A percentile compares a stretch with the other conserved stretches of the same genome.
Conservation (phyloP, 1,140 invertebrate genomes). For the Panagrolaimus sp. region DNA sequence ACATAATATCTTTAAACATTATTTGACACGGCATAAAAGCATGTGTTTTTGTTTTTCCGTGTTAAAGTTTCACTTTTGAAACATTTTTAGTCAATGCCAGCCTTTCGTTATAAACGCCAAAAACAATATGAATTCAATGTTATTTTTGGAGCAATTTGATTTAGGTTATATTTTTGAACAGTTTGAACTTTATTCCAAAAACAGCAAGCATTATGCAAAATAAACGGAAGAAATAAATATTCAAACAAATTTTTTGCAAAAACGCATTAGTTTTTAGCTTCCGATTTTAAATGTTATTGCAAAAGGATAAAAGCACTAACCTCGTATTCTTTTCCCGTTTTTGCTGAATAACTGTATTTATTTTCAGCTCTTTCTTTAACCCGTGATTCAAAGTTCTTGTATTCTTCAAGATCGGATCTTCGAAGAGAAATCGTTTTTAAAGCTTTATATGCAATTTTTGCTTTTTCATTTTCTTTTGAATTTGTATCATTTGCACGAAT, state of each 20-base stretch:
- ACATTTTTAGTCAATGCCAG: too few relatives aligned
- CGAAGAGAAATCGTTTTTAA: conserved; percentile 80
- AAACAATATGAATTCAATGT: too few relatives aligned
- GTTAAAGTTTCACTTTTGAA: too few relatives aligned
- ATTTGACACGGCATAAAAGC: too few relatives aligned
- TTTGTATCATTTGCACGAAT: conserved; percentile 71
- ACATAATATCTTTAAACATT: too few relatives aligned
- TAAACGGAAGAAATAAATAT: background rate
- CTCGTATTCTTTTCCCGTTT: conserved; percentile 63
- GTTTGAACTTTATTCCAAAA: too few relatives aligned
- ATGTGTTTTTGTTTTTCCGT: too few relatives aligned
- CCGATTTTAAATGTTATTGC: background rate
- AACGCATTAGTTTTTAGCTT: background rate
- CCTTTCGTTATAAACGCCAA: too few relatives aligned
- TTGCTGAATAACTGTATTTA: conserved; percentile 71
- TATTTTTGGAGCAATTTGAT: too few relatives aligned
- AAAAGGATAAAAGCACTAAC: conserved; percentile 61
- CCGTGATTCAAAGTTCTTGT: conserved; percentile 68
- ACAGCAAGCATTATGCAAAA: background rate
- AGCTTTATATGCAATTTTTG: conserved; percentile 79
- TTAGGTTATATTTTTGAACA: too few relatives aligned
- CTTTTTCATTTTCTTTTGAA: conserved; percentile 69
- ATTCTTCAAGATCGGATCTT: conserved; percentile 72
- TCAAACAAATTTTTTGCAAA: too few relatives aligned
- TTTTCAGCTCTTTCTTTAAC: conserved; percentile 74